Evolutionary conservation across 2,113 vertebrate genomes (phyloP).

Genomic region (Pomatorhinus ruficollis): DNA sequence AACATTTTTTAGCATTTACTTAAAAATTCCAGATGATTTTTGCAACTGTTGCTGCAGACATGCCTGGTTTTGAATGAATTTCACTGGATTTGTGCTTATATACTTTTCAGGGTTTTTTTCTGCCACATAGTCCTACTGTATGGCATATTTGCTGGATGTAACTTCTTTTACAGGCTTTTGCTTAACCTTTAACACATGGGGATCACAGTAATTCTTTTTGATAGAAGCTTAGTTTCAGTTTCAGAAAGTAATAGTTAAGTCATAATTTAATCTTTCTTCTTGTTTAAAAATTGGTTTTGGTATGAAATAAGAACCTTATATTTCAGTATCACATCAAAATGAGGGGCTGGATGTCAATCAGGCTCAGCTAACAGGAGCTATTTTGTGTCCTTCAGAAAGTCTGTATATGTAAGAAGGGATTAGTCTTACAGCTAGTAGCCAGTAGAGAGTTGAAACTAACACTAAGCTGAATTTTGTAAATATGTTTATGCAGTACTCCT

Average conservation of each 20-base stretch:
- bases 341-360: neutral
- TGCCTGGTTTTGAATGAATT: neutral
- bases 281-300: neutral
- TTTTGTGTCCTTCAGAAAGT: neutral
- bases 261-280: neutral
- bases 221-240: neutral
- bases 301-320: neutral
- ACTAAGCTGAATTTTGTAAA: neutral
- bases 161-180: neutral
- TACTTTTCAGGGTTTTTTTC: neutral
- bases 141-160: neutral
- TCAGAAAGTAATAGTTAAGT: neutral
- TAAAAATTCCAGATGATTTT: neutral
- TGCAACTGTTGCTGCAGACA: neutral
- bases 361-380: neutral
- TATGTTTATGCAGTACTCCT: neutral
- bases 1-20: neutral
- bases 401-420: neutral
- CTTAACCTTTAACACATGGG: neutral
- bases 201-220: neutral
- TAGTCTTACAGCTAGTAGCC: neutral
- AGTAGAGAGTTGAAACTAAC: neutral
- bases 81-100: neutral
- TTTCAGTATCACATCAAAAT: neutral
- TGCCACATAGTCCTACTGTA: neutral